phyloP scores from a whole-genome alignment of 2,113 vertebrate species.

The Macrotus californicus region DNA sequence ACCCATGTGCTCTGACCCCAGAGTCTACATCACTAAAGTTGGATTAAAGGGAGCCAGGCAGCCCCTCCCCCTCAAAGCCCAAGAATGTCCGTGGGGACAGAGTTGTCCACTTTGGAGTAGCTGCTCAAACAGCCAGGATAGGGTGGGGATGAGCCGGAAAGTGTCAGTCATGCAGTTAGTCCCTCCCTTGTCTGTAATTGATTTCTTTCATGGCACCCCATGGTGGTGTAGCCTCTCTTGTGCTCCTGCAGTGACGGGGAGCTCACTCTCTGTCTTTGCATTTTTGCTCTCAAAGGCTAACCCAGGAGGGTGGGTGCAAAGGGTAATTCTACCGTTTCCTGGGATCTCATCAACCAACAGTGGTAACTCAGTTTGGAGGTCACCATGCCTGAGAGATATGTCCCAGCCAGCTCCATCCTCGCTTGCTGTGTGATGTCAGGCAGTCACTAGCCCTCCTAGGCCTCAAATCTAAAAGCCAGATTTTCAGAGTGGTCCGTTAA shows the following conservation, averaged over 20 bases:
- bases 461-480: not conserved
- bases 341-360: not conserved
- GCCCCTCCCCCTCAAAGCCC: not conserved
- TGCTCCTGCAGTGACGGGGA: not conserved
- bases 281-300: not conserved
- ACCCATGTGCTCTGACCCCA: not conserved
- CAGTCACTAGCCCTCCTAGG: not conserved
- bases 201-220: not conserved
- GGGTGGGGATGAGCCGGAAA: not conserved
- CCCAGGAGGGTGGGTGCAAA: not conserved
- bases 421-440: not conserved
- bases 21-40: not conserved
- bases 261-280: not conserved
- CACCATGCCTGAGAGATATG: not conserved
- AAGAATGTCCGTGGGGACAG: not conserved
- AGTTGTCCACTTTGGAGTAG: not conserved
- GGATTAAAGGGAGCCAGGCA: not conserved
- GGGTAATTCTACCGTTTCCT: not conserved
- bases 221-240: not conserved
- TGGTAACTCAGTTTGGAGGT: not conserved
- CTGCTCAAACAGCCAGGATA: not conserved
- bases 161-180: accelerated
- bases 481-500: not conserved
- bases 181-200: not conserved
- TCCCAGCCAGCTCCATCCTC: not conserved